Evolutionary conservation across 2,888 invertebrate genomes (phyloP), one percentile per base, ranked within the genome.

Genomic region (Nebria salina): DNA sequence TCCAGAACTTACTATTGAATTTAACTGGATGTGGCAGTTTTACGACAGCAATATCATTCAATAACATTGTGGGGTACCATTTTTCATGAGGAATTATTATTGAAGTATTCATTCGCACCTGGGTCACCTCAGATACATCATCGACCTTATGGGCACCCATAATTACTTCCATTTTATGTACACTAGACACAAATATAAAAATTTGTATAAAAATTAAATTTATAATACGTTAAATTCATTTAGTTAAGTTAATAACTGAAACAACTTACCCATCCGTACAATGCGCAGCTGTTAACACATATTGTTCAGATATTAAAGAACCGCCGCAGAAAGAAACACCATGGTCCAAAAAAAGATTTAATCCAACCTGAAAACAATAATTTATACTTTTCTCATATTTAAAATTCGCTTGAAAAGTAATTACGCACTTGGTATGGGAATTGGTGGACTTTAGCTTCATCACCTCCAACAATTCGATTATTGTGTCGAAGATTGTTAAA

Each of bases 21-120:
- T 75, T 65, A 20, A 84, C 83, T 15, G 75, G 76, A 9, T 76
- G 43, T 5, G 84, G 83, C 26, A 86, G 83, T 41, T 72, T 82
- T 77, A 86, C 81, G 42, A 86, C 77, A 13, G 85, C 83, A 66
- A 86, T 83, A 82, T 86, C 86, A 82, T 86, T 85, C 54, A 82
- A 74, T 73, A 84, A 75, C 72, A 75, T 26, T 7, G 78, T 43
- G 8, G 83, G 26, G 70, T 83, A 79, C 79, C 83, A 84, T 42
- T 76, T 75, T 65, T 83, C 83, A 82, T 85, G 85, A 6, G 83
- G 82, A 65, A 83, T 77, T 70, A 82, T 83, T 72, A 82, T 77
- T n/a, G 76, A 81, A 15, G 84, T 82, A 8, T 74, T 75, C 43
- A 84, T 76, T 13, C 68, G 65, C 42, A 83, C 66, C 70, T 83